Evolutionary conservation across 1,140 invertebrate genomes (phyloP).

Genomic region (Chymomyza costata): DNA sequence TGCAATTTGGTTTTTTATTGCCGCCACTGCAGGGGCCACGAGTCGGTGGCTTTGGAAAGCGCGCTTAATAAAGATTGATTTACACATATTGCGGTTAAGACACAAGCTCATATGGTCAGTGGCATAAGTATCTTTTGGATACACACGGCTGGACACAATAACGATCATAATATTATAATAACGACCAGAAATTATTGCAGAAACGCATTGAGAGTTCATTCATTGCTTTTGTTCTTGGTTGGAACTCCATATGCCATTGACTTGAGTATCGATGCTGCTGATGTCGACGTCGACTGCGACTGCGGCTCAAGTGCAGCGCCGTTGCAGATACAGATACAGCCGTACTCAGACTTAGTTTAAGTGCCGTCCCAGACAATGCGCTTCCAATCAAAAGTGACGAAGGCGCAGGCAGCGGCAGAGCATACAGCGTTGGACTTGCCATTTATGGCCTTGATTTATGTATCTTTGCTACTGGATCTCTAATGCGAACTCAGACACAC

Average conservation of each 20-base stretch:
- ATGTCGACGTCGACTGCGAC: too few species aligned
- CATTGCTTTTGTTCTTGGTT: too few species aligned
- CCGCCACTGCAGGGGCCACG: conserved; percentile 30
- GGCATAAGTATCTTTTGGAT: background rate
- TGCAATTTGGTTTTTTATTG: conserved; percentile 53
- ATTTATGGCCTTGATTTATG: conserved; percentile 73
- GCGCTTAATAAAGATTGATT: conserved; percentile 72
- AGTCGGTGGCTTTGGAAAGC: conserved; percentile 19
- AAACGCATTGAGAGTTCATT: conserved; percentile 10
- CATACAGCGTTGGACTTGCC: conserved; percentile 53
- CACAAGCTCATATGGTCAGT: background rate
- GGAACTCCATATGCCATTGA: background rate
- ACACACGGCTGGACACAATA: too few species aligned
- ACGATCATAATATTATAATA: conserved; percentile 8
- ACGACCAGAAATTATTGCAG: conserved; percentile 48
- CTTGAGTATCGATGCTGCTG: background rate
- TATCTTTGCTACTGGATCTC: conserved; percentile 70
- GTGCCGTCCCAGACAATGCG: conserved; percentile 42
- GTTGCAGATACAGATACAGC: conserved; percentile 4
- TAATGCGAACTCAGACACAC: conserved; percentile 55
- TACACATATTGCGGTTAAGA: conserved; percentile 36
- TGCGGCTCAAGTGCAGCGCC: conserved; percentile 21
- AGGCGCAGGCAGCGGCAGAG: conserved; percentile 23
- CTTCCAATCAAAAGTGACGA: conserved; percentile 59
- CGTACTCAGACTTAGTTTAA: conserved; percentile 6